Evolutionary conservation across 2,113 vertebrate genomes (phyloP).

Genomic region (Orientallactaga bullata): DNA sequence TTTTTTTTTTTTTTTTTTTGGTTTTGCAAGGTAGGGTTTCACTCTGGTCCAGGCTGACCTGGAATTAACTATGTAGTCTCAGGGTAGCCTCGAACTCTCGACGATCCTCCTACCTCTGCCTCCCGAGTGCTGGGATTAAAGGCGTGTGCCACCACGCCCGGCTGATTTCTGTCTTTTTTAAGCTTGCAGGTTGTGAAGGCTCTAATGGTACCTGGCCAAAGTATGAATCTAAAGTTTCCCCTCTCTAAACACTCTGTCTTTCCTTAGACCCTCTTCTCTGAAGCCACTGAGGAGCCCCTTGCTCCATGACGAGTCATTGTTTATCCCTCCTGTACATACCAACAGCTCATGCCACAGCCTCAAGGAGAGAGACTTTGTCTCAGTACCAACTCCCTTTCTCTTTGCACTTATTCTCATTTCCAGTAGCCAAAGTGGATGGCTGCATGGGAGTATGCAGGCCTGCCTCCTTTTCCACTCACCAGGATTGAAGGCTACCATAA

Average conservation of each 20-base stretch:
- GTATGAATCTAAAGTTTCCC: neutral
- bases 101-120: no score
- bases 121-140: no score
- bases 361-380: neutral
- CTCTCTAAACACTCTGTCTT: neutral
- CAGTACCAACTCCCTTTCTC: neutral
- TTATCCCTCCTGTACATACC: neutral
- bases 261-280: neutral
- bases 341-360: neutral
- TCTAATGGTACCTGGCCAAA: neutral
- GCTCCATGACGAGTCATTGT: neutral
- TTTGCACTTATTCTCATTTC: constrained; percentile 29
- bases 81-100: no score
- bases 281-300: neutral
- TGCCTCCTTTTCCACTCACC: neutral
- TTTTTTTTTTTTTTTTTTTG: no score
- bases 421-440: constrained; percentile 32
- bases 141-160: no score
- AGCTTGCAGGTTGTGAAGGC: neutral
- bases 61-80: no score
- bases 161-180: neutral
- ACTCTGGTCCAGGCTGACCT: no score
- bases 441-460: no score
- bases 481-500: neutral
- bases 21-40: no score